These are phyloP conservation scores for Cyphomyrus plagiostoma DNA, from an alignment of 2,113 vertebrate species.

Conservation along the genomic window DNA sequence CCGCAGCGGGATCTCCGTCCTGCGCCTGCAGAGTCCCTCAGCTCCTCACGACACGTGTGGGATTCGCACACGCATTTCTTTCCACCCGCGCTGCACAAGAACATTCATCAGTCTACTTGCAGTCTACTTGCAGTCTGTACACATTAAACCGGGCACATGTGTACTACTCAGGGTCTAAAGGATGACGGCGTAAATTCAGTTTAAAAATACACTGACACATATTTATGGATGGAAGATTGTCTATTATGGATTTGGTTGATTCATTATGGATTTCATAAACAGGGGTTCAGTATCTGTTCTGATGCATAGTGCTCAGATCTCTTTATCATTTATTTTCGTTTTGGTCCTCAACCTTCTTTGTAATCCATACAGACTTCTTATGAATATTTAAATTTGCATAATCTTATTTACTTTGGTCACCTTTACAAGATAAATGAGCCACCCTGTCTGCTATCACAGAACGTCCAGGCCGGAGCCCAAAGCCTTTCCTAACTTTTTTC, in stretches of 20 bases:
- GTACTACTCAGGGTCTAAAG: not conserved
- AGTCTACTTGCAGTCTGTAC: not conserved
- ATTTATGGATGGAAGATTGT: not conserved
- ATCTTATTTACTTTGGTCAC: not conserved
- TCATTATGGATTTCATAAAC: not conserved
- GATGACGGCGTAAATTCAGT: not conserved
- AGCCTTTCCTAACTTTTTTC: not conserved
- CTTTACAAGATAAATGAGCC: not conserved
- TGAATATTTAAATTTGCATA: not conserved
- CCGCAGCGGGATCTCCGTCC: not conserved
- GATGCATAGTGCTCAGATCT: not conserved
- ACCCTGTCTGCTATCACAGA: not conserved
- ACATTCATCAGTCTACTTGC: conserved; percentile 8
- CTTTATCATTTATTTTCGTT: not conserved
- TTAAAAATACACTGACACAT: conserved; percentile 8
- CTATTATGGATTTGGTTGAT: not conserved
- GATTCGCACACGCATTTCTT: not conserved
- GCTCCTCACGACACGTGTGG: not conserved
- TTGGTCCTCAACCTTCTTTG: not conserved
- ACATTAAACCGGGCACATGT: not conserved
- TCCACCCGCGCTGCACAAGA: not conserved
- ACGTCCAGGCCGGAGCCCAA: not conserved
- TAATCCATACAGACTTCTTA: not conserved
- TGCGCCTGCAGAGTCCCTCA: not conserved
- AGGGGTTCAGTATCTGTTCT: not conserved